These are phyloP conservation scores for Semnopithecus entellus DNA, from an alignment of 2,113 vertebrate genomes.

Conservation along the genomic window DNA sequence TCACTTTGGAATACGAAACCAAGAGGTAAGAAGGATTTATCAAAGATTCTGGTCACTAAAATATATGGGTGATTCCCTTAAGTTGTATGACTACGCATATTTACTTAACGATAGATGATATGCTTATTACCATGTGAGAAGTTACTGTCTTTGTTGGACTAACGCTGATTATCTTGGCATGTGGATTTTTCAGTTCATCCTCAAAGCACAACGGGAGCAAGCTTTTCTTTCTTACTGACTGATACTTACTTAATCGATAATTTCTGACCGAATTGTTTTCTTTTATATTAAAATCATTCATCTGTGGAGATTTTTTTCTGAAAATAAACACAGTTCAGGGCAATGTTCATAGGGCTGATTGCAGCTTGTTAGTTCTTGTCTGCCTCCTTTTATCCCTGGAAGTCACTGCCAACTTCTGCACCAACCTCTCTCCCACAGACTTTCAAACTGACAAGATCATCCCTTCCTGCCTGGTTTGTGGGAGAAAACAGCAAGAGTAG, in stretches of 20 bases:
- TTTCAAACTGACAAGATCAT: neutral
- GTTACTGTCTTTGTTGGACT: neutral
- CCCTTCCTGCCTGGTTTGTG: neutral
- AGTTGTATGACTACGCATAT: neutral
- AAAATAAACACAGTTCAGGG: slow-evolving; percentile 56
- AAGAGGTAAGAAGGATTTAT: slow-evolving; percentile 4
- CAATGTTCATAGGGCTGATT: neutral
- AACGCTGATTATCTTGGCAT: slow-evolving; percentile 71
- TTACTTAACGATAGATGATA: neutral
- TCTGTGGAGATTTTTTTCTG: slow-evolving; percentile 19
- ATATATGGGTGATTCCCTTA: neutral
- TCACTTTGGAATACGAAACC: neutral
- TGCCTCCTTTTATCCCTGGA: neutral
- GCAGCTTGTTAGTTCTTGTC: neutral
- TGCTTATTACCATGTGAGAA: slow-evolving; percentile 24
- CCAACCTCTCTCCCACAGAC: neutral
- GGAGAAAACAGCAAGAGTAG: neutral
- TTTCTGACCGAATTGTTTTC: neutral
- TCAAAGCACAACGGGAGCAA: slow-evolving; percentile 75
- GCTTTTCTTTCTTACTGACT: neutral
- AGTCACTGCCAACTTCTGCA: neutral
- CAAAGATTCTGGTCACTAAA: neutral
- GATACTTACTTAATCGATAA: neutral
- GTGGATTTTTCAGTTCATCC: slow-evolving; percentile 75
- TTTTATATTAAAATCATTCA: neutral